These are phyloP conservation scores for Lithosia quadra DNA, from an alignment of 2,888 invertebrate species.

Conservation along the genomic window DNA sequence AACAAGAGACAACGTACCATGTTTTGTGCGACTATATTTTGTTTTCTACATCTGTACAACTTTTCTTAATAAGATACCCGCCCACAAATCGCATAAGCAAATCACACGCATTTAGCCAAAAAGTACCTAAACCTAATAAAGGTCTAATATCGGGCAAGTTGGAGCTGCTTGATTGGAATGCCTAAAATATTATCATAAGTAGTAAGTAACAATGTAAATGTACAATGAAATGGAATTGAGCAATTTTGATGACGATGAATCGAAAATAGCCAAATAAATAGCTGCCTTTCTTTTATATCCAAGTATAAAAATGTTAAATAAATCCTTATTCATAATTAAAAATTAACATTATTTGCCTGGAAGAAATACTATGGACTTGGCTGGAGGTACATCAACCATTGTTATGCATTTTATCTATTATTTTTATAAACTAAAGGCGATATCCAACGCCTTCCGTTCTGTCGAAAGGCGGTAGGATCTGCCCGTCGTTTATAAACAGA, in stretches of 20 bases:
- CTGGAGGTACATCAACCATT: background rate
- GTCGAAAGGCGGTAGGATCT: too few relatives aligned
- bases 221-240: slow-evolving; percentile 50
- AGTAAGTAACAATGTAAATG: slow-evolving; percentile 35
- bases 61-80: slow-evolving; percentile 17
- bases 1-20: too few relatives aligned
- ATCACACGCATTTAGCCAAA: slow-evolving; percentile 20
- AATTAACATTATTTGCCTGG: slow-evolving; percentile 28
- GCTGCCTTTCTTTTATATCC: slow-evolving; percentile 30
- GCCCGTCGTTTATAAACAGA: background rate
- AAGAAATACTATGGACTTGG: slow-evolving; percentile 1
- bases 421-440: background rate
- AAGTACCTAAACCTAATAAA: slow-evolving; percentile 21
- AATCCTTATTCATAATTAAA: slow-evolving; percentile 33
- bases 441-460: too few relatives aligned
- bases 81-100: slow-evolving; percentile 37
- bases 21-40: background rate
- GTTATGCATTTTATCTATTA: background rate
- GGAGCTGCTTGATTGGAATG: slow-evolving; percentile 1
- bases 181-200: slow-evolving; percentile 14
- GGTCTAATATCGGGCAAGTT: slow-evolving; percentile 1
- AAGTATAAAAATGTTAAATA: slow-evolving; percentile 46
- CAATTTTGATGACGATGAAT: slow-evolving; percentile 47
- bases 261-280: slow-evolving; percentile 31
- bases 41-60: background rate